A percentile compares a stretch with the other conserved stretches of the same genome.
These are phyloP conservation scores for Nemoura dubitans DNA, from an alignment of 2,888 invertebrate genomes.

Conservation along the genomic window DNA sequence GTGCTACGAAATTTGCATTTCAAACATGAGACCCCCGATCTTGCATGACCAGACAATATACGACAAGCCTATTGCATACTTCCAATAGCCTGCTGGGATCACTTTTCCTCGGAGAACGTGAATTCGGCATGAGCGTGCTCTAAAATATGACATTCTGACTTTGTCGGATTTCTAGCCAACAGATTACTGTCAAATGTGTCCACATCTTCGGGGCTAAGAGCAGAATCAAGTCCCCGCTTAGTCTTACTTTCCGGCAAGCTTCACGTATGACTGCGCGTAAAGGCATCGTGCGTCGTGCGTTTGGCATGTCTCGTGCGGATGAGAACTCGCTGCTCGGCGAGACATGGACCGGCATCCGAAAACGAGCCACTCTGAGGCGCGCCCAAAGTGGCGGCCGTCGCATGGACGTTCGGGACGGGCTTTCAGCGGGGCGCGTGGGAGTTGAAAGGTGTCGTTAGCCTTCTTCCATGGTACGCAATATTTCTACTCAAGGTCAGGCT, in stretches of 20 bases:
- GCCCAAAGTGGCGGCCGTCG: not conserved
- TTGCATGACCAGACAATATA: not conserved
- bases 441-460: too few species aligned
- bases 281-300: not conserved
- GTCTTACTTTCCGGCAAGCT: slow-evolving; percentile 31
- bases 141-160: slow-evolving; percentile 33
- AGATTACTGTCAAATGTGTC: slow-evolving; percentile 39
- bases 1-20: not conserved
- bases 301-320: not conserved
- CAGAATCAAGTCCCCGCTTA: slow-evolving; percentile 38
- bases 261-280: not conserved
- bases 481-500: too few species aligned
- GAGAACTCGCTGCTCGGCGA: not conserved
- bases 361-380: not conserved
- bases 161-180: not conserved
- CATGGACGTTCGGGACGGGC: not conserved
- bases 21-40: not conserved
- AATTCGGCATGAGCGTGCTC: not conserved
- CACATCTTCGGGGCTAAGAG: slow-evolving; percentile 36
- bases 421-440: not conserved
- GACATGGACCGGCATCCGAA: not conserved
- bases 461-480: too few species aligned
- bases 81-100: not conserved
- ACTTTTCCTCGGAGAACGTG: not conserved
- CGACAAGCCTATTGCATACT: not conserved